These are phyloP conservation scores for Drosophila rhopaloa DNA, from an alignment of 1,140 invertebrate genomes.

Conservation along the genomic window DNA sequence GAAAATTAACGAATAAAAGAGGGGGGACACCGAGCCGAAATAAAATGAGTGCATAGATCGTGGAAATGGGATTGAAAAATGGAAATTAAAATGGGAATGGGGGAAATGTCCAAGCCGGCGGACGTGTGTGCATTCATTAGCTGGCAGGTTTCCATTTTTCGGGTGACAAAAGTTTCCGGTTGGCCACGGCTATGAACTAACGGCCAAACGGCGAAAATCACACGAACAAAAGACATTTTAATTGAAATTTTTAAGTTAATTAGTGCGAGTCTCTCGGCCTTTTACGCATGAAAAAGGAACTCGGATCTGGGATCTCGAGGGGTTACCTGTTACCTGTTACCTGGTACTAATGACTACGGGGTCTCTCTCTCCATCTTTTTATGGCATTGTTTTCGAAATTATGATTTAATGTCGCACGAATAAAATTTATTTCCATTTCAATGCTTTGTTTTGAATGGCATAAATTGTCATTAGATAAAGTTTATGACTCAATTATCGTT, in stretches of 20 bases:
- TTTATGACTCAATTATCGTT: slow-evolving; percentile 82
- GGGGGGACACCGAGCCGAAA: slow-evolving; percentile 45
- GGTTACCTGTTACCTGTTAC: slow-evolving; percentile 8
- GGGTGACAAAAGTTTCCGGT: slow-evolving; percentile 82
- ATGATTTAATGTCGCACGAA: slow-evolving; percentile 67
- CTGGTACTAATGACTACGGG: slow-evolving; percentile 55
- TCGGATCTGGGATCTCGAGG: slow-evolving; percentile 1
- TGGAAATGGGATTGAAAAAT: slow-evolving; percentile 27
- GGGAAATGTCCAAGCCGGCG: slow-evolving; percentile 23
- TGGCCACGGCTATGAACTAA: slow-evolving; percentile 76
- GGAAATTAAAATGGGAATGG: slow-evolving; percentile 24
- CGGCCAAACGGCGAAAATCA: slow-evolving; percentile 63
- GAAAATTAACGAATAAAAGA: slow-evolving; percentile 74
- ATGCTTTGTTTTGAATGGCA: slow-evolving; percentile 69
- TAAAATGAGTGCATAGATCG: slow-evolving; percentile 25
- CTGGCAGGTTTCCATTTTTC: slow-evolving; percentile 37
- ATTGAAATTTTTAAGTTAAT: slow-evolving; percentile 83
- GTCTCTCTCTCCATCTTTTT: slow-evolving; percentile 29
- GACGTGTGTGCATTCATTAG: slow-evolving; percentile 72
- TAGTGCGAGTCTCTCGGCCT: slow-evolving; percentile 58
- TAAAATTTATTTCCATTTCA: slow-evolving; percentile 57
- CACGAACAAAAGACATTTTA: slow-evolving; percentile 80
- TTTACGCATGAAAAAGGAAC: slow-evolving; percentile 57
- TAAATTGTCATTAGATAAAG: slow-evolving; percentile 82
- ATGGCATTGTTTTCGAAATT: slow-evolving; percentile 53